Evolutionary conservation across 1,140 invertebrate genomes (phyloP).

Genomic region (Sogatella furcifera): DNA sequence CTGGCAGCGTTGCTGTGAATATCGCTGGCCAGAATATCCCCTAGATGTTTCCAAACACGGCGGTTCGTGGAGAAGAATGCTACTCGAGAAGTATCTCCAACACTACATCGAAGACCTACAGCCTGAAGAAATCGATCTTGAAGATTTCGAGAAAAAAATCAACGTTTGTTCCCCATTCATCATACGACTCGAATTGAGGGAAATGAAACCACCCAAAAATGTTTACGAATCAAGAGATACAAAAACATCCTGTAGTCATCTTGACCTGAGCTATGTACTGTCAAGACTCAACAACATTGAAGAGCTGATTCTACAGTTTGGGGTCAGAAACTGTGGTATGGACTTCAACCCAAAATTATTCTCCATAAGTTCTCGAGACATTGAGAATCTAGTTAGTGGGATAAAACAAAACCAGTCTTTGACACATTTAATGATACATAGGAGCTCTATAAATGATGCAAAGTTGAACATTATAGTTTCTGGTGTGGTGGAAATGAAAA

Average conservation of each 20-base stretch:
- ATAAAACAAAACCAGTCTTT: slow-evolving; percentile 24
- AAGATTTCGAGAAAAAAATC: slow-evolving; percentile 26
- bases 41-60: slow-evolving; percentile 25
- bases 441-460: slow-evolving; percentile 25
- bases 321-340: slow-evolving; percentile 5
- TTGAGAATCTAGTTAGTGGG: slow-evolving; percentile 24
- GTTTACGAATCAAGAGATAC: neutral
- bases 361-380: neutral
- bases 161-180: slow-evolving; percentile 26
- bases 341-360: slow-evolving; percentile 8
- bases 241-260: neutral
- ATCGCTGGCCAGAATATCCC: slow-evolving; percentile 27
- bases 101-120: slow-evolving; percentile 28
- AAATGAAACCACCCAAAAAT: slow-evolving; percentile 27
- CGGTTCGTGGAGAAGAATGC: slow-evolving; percentile 24
- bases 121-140: slow-evolving; percentile 30
- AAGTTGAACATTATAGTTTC: slow-evolving; percentile 27
- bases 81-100: slow-evolving; percentile 29
- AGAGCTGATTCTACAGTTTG: slow-evolving; percentile 8
- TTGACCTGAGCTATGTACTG: slow-evolving; percentile 5
- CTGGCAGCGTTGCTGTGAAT: slow-evolving; percentile 31
- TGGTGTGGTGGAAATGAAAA: slow-evolving; percentile 26
- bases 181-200: slow-evolving; percentile 24
- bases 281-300: neutral
- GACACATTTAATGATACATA: slow-evolving; percentile 26